A percentile compares a stretch with the other conserved stretches of the same genome.
These are phyloP conservation scores for Pipa parva DNA, from an alignment of 2,113 vertebrate genomes.

Conservation along the genomic window DNA sequence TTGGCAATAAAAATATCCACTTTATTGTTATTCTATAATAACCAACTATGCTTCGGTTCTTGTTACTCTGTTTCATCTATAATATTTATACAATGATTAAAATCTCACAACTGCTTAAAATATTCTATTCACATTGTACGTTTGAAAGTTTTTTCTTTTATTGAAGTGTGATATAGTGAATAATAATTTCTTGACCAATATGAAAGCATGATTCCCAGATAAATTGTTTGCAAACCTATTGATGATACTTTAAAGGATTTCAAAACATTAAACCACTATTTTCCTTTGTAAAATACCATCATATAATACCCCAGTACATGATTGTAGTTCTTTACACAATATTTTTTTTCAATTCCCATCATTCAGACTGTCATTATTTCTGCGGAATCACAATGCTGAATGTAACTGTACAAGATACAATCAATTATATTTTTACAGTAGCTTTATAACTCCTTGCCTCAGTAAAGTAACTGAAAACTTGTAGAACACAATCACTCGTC, in stretches of 20 bases:
- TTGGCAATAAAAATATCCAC: no score
- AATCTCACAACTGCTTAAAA: slow-evolving; percentile 25
- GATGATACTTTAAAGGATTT: neutral
- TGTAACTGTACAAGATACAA: slow-evolving; percentile 1
- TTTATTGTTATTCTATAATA: no score
- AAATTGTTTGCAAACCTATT: neutral
- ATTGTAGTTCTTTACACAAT: neutral
- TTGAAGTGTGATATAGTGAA: slow-evolving; percentile 40
- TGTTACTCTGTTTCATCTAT: no score
- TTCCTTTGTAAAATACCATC: neutral
- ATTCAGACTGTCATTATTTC: neutral
- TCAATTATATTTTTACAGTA: neutral
- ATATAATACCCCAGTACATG: neutral
- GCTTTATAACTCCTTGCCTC: neutral
- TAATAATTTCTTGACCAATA: slow-evolving; percentile 47
- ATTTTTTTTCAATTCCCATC: neutral
- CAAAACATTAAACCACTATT: no score
- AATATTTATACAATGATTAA: no score
- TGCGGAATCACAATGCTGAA: neutral
- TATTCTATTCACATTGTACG: slow-evolving; percentile 41
- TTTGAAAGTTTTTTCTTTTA: slow-evolving; percentile 51
- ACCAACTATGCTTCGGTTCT: no score
- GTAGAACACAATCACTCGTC: neutral
- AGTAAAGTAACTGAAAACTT: slow-evolving; percentile 2
- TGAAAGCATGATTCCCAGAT: slow-evolving; percentile 39